Conservation (phyloP, 1,140 invertebrate species). For the Diuraphis noxia region DNA sequence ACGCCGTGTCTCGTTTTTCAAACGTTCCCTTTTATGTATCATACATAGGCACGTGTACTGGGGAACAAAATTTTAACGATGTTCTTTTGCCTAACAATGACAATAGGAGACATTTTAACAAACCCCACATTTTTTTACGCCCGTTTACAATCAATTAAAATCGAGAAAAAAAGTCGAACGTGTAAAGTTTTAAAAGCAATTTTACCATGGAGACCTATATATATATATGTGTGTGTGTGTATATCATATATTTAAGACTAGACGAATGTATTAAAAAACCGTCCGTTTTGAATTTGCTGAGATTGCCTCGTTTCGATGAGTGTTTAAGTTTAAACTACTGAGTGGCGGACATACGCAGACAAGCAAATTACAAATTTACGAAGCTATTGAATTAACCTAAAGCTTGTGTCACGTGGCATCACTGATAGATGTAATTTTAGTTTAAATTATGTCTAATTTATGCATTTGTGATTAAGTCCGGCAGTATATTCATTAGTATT, state of each 20-base stretch:
- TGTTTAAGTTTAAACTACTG: not conserved
- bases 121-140: not conserved
- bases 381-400: not conserved
- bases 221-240: too few relatives aligned
- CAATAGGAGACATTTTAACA: not conserved
- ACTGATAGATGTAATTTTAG: not conserved
- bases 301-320: not conserved
- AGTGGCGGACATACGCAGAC: not conserved
- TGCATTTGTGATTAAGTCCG: not conserved
- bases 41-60: not conserved
- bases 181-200: not conserved
- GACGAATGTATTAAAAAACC: not conserved
- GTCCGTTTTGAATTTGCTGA: not conserved
- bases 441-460: not conserved
- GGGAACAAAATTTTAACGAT: not conserved
- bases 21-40: not conserved
- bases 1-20: not conserved
- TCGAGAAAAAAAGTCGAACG: not conserved
- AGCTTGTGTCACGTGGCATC: too few relatives aligned
- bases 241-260: too few relatives aligned
- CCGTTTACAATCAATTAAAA: not conserved
- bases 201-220: not conserved
- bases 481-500: too few relatives aligned
- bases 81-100: constrained; percentile 7
- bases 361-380: not conserved